Evolutionary conservation across 2,888 invertebrate species (phyloP).

Genomic region (Drosophila incognita): DNA sequence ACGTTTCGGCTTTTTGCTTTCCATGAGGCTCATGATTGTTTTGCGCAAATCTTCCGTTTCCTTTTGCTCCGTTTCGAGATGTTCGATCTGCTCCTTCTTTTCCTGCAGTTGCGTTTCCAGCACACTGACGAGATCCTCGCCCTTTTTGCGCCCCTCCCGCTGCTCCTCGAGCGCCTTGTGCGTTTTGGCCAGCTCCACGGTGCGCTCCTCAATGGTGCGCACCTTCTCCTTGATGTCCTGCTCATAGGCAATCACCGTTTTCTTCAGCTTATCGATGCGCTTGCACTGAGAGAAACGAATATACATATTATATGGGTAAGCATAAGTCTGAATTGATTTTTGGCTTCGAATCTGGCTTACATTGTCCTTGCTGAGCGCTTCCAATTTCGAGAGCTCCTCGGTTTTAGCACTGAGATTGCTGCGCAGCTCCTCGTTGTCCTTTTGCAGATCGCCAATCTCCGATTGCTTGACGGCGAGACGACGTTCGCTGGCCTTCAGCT

Average conservation of each 20-base stretch:
- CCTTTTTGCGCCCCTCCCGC: conserved; percentile 82
- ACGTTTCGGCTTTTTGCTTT: conserved; percentile 84
- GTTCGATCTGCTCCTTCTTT: conserved; percentile 83
- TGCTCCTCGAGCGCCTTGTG: conserved; percentile 82
- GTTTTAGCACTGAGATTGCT: conserved; percentile 67
- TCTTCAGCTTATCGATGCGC: conserved; percentile 83
- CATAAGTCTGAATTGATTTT: neutral
- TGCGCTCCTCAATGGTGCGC: conserved; percentile 81
- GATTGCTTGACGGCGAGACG: conserved; percentile 79
- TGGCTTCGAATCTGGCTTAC: conserved; percentile 48
- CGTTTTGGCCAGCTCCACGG: conserved; percentile 80
- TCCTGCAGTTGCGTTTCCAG: conserved; percentile 83
- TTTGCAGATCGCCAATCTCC: conserved; percentile 79
- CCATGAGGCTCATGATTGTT: conserved; percentile 84
- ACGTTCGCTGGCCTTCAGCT: conserved; percentile 79
- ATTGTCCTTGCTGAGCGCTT: conserved; percentile 78
- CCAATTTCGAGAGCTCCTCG: conserved; percentile 76
- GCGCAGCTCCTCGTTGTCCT: conserved; percentile 74
- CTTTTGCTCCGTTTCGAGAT: conserved; percentile 81
- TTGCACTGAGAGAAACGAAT: conserved; percentile 45
- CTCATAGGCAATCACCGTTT: conserved; percentile 82
- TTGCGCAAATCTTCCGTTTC: conserved; percentile 84
- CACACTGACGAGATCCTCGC: conserved; percentile 82
- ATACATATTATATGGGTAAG: neutral
- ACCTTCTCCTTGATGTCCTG: conserved; percentile 81